Conservation (phyloP, 2,113 vertebrate genomes). For the Eira barbara region DNA sequence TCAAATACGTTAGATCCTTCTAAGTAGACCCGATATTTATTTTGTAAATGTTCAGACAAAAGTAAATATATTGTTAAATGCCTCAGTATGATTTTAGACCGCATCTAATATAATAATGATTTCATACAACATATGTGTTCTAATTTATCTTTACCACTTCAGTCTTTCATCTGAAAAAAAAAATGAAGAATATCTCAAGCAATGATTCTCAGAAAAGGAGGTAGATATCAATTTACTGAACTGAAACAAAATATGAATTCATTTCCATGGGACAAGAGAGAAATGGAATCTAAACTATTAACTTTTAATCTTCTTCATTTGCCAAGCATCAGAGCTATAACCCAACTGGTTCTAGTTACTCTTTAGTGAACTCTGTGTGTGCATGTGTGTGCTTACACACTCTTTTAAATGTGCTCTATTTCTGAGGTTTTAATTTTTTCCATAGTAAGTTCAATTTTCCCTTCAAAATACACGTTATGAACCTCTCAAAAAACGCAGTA, state of each 20-base stretch:
- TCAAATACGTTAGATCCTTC: slow-evolving; percentile 28
- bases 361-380: background rate
- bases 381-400: too few relatives aligned
- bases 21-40: slow-evolving; percentile 26
- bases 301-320: slow-evolving; percentile 45
- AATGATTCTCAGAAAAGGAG: slow-evolving; percentile 60
- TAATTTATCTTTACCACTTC: background rate
- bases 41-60: slow-evolving; percentile 44
- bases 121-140: slow-evolving; percentile 44
- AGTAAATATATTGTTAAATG: slow-evolving; percentile 28
- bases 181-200: slow-evolving; percentile 55
- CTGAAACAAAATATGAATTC: background rate
- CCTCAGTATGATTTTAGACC: slow-evolving; percentile 18
- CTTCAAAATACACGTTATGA: slow-evolving; percentile 23
- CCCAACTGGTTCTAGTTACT: background rate
- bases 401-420: background rate
- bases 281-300: slow-evolving; percentile 43
- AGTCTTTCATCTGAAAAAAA: slow-evolving; percentile 60
- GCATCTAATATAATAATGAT: slow-evolving; percentile 34
- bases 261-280: slow-evolving; percentile 11
- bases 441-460: background rate
- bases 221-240: slow-evolving; percentile 31
- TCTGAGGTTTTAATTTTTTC: slow-evolving; percentile 2
- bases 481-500: slow-evolving; percentile 26
- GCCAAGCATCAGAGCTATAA: background rate